A percentile compares a stretch with the other conserved stretches of the same genome.
Conservation (phyloP, 1,140 invertebrate genomes). For the Ceratosolen fusciceps region DNA sequence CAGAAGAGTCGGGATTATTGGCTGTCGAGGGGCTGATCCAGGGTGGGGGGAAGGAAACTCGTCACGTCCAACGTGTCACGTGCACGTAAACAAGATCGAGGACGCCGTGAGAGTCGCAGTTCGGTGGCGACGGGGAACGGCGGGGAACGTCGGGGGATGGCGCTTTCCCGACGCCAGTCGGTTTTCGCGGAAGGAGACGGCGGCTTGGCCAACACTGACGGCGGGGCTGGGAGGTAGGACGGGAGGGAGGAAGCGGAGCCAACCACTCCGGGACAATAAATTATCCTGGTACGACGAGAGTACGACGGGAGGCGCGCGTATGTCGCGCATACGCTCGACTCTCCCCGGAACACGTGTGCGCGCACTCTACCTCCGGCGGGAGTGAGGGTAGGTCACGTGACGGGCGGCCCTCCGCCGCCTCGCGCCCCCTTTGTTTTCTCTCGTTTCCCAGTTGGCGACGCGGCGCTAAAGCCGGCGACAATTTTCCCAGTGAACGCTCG, state of each 20-base stretch:
- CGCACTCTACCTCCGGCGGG: constrained; percentile 21
- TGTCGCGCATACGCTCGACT: constrained; percentile 15
- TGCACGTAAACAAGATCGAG: too few species aligned
- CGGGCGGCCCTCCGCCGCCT: constrained; percentile 16
- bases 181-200: neutral
- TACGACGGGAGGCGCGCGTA: neutral
- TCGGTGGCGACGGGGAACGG: too few species aligned
- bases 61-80: too few species aligned
- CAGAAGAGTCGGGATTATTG: too few species aligned
- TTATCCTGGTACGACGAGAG: too few species aligned
- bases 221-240: too few species aligned
- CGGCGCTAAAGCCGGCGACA: constrained; percentile 12
- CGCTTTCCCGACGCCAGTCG: too few species aligned
- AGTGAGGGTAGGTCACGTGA: constrained; percentile 52
- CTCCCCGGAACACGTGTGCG: constrained; percentile 28
- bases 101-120: too few species aligned
- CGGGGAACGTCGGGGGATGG: too few species aligned
- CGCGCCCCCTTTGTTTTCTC: constrained; percentile 31
- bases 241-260: neutral
- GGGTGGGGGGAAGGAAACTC: too few species aligned
- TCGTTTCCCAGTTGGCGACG: constrained; percentile 29
- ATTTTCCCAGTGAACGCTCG: constrained; percentile 41
- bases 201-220: neutral
- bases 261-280: neutral
- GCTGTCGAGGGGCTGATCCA: too few species aligned